Conservation (phyloP, 2,888 invertebrate species). For the Orchesellides sinensis region DNA sequence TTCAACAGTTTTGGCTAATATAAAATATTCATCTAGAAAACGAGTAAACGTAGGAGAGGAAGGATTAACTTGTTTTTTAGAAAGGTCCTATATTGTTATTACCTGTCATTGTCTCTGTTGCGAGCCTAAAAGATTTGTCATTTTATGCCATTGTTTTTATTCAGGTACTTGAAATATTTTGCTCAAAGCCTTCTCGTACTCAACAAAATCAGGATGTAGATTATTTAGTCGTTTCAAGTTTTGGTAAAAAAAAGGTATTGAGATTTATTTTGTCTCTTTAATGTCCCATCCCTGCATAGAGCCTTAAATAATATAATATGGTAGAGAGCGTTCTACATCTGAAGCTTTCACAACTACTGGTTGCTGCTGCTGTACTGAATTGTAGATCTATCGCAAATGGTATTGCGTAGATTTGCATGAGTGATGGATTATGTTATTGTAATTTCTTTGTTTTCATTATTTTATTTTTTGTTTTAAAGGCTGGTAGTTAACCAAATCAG, state of each 20-base stretch:
- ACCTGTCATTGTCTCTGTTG: neutral
- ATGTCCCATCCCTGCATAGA: conserved; percentile 12
- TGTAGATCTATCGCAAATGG: conserved; percentile 1
- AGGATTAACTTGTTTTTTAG: too few relatives aligned
- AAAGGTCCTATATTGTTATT: neutral
- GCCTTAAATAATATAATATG: too few relatives aligned
- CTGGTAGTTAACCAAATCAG: conserved; percentile 25
- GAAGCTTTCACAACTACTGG: neutral
- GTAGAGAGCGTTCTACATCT: too few relatives aligned
- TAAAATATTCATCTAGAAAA: conserved; percentile 2
- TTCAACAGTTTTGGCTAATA: conserved; percentile 28
- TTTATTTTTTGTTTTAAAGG: neutral
- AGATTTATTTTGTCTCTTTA: neutral
- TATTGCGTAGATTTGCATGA: conserved; percentile 16
- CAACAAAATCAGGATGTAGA: neutral
- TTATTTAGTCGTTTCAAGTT: neutral
- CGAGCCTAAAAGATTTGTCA: neutral
- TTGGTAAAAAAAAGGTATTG: neutral
- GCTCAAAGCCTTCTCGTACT: conserved; percentile 20
- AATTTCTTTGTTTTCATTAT: neutral
- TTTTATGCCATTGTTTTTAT: neutral
- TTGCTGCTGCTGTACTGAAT: too few relatives aligned
- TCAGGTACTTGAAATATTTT: conserved; percentile 18
- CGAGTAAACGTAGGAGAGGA: neutral
- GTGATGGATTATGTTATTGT: neutral